phyloP scores from a whole-genome alignment of 2,113 vertebrate genomes.

The Gymnarchus niloticus region DNA sequence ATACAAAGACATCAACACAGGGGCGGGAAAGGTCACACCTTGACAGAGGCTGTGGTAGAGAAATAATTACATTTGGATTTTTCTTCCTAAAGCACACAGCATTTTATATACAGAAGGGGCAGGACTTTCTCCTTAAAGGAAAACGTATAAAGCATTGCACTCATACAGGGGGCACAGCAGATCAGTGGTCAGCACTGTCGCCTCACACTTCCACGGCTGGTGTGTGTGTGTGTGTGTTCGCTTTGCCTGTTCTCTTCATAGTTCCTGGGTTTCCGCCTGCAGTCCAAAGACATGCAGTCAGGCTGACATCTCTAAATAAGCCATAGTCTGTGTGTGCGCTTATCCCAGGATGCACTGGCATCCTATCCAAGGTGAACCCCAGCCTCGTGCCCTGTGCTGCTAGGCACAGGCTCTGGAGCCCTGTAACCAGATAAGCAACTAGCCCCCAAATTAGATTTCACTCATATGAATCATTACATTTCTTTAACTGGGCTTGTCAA shows the following conservation, averaged over 20 bases:
- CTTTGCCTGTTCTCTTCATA: not conserved
- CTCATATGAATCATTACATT: conserved; percentile 46
- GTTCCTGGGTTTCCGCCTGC: not conserved
- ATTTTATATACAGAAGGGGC: conserved; percentile 55
- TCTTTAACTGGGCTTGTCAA: conserved; percentile 24
- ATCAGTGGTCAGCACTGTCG: not conserved
- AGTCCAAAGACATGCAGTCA: not conserved
- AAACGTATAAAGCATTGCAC: conserved; percentile 36
- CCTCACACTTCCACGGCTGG: not conserved
- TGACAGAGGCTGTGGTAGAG: conserved; percentile 44
- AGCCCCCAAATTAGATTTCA: too few species aligned
- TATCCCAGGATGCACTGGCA: not conserved
- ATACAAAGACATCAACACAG: conserved; percentile 44
- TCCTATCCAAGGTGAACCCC: not conserved
- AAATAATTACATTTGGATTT: conserved; percentile 52
- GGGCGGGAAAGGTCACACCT: conserved; percentile 45
- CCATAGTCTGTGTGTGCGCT: too few species aligned
- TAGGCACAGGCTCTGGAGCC: too few species aligned
- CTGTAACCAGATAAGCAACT: too few species aligned
- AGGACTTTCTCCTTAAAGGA: conserved; percentile 62
- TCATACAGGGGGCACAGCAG: too few species aligned
- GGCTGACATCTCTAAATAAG: too few species aligned
- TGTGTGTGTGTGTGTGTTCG: not conserved
- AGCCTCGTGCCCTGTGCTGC: not conserved
- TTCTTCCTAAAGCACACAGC: conserved; percentile 58